A percentile compares a stretch with the other conserved stretches of the same genome.
Conservation (phyloP, 2,888 invertebrate genomes). For the Tipula helvola region DNA sequence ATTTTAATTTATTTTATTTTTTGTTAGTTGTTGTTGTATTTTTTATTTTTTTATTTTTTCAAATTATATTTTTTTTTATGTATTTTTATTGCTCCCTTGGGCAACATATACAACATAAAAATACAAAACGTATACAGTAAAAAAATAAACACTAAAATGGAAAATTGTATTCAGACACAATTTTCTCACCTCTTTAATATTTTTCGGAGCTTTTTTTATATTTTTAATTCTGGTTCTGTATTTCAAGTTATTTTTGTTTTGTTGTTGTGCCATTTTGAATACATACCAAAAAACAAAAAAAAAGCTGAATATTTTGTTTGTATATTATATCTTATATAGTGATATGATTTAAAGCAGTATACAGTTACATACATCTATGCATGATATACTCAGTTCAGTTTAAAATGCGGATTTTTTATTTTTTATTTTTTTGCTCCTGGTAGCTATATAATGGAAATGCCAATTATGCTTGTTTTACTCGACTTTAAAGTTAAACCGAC, state of each 20-base stretch:
- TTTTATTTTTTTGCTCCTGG: background rate
- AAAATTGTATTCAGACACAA: background rate
- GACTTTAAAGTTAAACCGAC: background rate
- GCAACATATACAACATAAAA: background rate
- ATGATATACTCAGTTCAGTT: background rate
- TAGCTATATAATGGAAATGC: background rate
- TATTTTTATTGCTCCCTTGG: conserved; percentile 4
- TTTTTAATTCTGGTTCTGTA: background rate
- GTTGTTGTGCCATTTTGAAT: background rate
- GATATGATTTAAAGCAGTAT: background rate
- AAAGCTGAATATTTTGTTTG: background rate
- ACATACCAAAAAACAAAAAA: background rate
- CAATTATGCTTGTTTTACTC: background rate
- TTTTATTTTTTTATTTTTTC: background rate
- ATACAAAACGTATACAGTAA: background rate
- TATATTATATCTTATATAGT: background rate
- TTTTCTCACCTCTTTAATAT: background rate
- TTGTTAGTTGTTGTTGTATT: background rate
- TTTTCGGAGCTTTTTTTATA: background rate
- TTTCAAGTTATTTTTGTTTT: background rate
- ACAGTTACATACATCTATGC: background rate
- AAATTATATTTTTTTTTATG: conserved; percentile 4
- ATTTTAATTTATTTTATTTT: conserved; percentile 4
- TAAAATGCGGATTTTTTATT: background rate
- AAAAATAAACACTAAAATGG: background rate